These are phyloP conservation scores for Eumacrocentrus americanus DNA, from an alignment of 2,888 invertebrate genomes.

Conservation along the genomic window DNA sequence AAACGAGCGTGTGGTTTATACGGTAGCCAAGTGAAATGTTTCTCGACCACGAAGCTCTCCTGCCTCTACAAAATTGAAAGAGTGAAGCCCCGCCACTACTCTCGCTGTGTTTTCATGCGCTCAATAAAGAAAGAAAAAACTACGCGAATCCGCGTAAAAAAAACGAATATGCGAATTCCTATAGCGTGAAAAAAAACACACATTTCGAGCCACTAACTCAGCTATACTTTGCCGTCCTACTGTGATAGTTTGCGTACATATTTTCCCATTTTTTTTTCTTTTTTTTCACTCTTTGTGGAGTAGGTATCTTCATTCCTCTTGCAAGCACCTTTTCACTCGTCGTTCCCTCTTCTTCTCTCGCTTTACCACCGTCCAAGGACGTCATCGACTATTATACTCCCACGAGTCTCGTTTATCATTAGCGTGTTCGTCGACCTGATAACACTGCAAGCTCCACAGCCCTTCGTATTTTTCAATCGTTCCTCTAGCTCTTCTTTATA, in stretches of 20 bases:
- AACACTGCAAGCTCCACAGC: background rate
- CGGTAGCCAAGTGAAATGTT: slow-evolving; percentile 12
- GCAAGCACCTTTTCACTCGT: slow-evolving; percentile 12
- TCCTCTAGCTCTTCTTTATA: background rate
- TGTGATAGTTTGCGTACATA: background rate
- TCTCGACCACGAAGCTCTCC: slow-evolving; percentile 10
- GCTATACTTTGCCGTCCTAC: background rate
- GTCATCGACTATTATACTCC: slow-evolving; percentile 14
- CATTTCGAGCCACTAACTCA: background rate
- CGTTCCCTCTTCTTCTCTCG: background rate
- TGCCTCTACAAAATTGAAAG: background rate
- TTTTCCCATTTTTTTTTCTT: background rate
- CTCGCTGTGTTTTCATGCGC: background rate
- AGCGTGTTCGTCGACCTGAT: slow-evolving; percentile 26
- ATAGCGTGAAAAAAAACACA: background rate
- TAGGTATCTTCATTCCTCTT: background rate
- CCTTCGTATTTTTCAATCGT: slow-evolving; percentile 5
- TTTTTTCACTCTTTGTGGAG: background rate
- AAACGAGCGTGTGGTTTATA: slow-evolving; percentile 10
- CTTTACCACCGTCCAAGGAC: slow-evolving; percentile 6
- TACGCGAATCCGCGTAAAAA: background rate
- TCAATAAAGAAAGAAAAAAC: slow-evolving; percentile 5
- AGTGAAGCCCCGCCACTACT: background rate
- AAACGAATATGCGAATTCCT: background rate
- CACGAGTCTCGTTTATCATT: slow-evolving; percentile 23